Evolutionary conservation across 2,888 invertebrate genomes (phyloP), one percentile per base, ranked within the genome.

Genomic region (Atherix ibis): DNA sequence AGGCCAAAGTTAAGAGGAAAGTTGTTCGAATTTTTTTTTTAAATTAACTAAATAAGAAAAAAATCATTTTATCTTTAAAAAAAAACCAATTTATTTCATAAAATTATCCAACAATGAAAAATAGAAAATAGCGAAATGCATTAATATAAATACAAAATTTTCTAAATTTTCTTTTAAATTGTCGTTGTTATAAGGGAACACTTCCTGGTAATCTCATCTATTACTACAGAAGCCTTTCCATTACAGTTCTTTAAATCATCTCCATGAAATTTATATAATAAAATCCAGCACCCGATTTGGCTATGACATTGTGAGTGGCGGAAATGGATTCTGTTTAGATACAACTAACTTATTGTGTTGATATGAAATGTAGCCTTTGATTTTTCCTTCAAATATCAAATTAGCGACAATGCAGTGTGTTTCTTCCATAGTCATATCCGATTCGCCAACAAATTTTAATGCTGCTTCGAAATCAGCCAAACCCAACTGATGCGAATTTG

Each of bases 311-410:
- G 70, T 71, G 26, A 82, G 58, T 10, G 73, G 64, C 4, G 97
- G 97, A 58, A 98, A 98, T 2, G 97, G 85, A 65, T 89, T 91
- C 54, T 88, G 84, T 58, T 98, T 98, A 50, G 94, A 94, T 29
- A 98, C 84, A 31, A 98, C 97, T 36, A 98, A 71, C 63, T 94
- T 95, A 56, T 92, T 82, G 62, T 98, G 95, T 48, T 88, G 85
- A 63, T 91, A 83, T 1, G 95, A 94, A 51, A 98, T 91, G 59
- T 98, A 98, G 0, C 98, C 97, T 58, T 95, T 95, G 47, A 98
- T 89, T 66, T 91, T 94, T 16, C 89, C 89, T 62, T 94, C 92
- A 53, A 76, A 88, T 48, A 98, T 97, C 35, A 98, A 71, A 66
- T 95, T 97, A 2, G 94, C 91, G 3, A 97, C 76, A 48, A 97